Evolutionary conservation across 2,797 vertebrate species (phyloP).

Genomic region (Melanotaenia trifasciata): DNA sequence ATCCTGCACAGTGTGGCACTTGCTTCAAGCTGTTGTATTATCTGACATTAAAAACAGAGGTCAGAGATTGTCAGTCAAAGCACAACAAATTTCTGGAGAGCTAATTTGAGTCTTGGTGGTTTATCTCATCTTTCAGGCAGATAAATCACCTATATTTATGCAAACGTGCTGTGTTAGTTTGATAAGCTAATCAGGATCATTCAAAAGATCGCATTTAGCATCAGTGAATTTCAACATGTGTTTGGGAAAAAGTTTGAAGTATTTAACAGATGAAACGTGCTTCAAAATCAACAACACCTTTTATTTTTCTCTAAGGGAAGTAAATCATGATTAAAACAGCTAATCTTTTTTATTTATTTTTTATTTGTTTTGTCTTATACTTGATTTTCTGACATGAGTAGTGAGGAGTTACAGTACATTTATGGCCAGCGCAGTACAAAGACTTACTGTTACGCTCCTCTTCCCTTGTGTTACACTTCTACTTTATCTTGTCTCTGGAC

Average conservation of each 20-base stretch:
- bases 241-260: not conserved
- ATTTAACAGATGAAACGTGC: not conserved
- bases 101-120: slow-evolving; percentile 5
- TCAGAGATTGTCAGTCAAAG: not conserved
- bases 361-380: not conserved
- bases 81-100: not conserved
- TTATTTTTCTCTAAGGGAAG: not conserved
- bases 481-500: slow-evolving; percentile 28
- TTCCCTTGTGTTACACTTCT: slow-evolving; percentile 21
- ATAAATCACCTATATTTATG: not conserved
- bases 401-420: not conserved
- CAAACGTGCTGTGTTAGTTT: slow-evolving; percentile 4
- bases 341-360: not conserved
- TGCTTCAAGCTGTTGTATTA: not conserved
- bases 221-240: not conserved
- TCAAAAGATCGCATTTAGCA: not conserved
- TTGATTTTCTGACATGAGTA: not conserved
- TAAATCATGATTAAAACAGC: not conserved
- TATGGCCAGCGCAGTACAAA: slow-evolving; percentile 26
- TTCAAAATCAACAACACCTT: not conserved
- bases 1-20: not conserved
- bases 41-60: not conserved
- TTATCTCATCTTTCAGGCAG: slow-evolving; percentile 3
- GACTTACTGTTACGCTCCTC: slow-evolving; percentile 18
- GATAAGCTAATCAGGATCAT: slow-evolving; percentile 2